Evolutionary conservation across 2,113 vertebrate genomes (phyloP).

Genomic region (Mus musculus): DNA sequence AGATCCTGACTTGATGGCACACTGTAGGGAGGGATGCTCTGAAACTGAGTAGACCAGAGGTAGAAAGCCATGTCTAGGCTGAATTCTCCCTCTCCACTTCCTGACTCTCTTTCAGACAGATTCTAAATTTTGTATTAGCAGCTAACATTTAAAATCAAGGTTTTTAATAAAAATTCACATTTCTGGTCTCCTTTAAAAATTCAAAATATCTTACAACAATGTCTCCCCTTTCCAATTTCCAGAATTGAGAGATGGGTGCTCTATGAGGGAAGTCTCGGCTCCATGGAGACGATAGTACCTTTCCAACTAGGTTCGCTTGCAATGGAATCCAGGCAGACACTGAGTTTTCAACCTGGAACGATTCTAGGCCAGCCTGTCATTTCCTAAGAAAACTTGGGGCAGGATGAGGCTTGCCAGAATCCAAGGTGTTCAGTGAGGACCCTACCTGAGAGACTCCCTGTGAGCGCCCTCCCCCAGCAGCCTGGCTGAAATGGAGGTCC

Average conservation of each 20-base stretch:
- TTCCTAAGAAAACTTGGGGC: not conserved
- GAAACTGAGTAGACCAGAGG: not conserved
- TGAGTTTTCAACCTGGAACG: not conserved
- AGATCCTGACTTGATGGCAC: not conserved
- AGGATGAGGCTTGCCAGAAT: not conserved
- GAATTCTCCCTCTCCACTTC: fast-evolving
- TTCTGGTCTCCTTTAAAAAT: conserved; percentile 13
- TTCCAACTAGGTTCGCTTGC: fast-evolving
- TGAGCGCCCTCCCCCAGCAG: not conserved
- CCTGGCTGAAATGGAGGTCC: not conserved
- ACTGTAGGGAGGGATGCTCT: not conserved
- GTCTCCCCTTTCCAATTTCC: no score
- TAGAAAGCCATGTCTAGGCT: fast-evolving
- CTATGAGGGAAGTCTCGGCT: not conserved
- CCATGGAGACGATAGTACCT: not conserved
- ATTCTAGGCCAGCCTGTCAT: no score
- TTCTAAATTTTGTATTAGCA: not conserved
- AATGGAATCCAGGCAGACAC: not conserved
- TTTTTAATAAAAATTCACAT: not conserved
- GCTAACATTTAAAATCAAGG: not conserved
- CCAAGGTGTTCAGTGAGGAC: not conserved
- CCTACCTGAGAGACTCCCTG: fast-evolving
- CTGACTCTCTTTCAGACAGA: not conserved
- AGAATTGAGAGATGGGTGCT: not conserved
- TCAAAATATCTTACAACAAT: not conserved